phyloP scores from a whole-genome alignment of 2,113 vertebrate species.

The Argyrosomus japonicus region DNA sequence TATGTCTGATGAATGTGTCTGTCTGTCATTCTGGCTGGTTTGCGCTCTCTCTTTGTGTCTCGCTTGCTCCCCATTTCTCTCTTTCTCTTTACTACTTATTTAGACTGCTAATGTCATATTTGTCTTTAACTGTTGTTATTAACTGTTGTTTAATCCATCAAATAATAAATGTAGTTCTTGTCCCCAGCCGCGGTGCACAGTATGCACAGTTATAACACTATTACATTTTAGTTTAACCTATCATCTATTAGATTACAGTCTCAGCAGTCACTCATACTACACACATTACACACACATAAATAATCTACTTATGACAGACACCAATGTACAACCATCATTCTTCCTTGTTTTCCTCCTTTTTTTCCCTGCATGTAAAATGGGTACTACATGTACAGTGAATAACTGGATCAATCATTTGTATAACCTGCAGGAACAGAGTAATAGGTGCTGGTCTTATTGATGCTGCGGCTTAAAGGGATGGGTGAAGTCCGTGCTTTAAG shows the following conservation, averaged over 20 bases:
- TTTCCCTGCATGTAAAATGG: not conserved
- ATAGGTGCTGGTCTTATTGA: not conserved
- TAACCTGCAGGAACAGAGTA: not conserved
- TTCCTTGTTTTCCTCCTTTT: not conserved
- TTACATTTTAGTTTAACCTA: not conserved
- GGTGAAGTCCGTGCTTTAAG: not conserved
- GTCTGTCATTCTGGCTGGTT: not conserved
- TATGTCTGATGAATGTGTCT: slow-evolving; percentile 47
- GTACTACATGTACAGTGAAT: not conserved
- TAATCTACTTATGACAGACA: not conserved
- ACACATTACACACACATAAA: not conserved
- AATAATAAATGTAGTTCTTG: not conserved
- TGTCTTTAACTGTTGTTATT: not conserved
- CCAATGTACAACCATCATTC: not conserved
- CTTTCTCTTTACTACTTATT: not conserved
- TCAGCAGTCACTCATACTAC: not conserved
- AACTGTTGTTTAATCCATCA: not conserved
- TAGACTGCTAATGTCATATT: not conserved
- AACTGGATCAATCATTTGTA: not conserved
- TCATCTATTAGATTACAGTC: not conserved
- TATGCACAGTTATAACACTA: not conserved
- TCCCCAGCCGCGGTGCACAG: not conserved
- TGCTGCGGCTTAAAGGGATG: not conserved
- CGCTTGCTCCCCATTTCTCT: not conserved
- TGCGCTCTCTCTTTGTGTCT: slow-evolving; percentile 16